These are phyloP conservation scores for Cryptocephalus primarius DNA, from an alignment of 2,888 invertebrate genomes.

Conservation along the genomic window DNA sequence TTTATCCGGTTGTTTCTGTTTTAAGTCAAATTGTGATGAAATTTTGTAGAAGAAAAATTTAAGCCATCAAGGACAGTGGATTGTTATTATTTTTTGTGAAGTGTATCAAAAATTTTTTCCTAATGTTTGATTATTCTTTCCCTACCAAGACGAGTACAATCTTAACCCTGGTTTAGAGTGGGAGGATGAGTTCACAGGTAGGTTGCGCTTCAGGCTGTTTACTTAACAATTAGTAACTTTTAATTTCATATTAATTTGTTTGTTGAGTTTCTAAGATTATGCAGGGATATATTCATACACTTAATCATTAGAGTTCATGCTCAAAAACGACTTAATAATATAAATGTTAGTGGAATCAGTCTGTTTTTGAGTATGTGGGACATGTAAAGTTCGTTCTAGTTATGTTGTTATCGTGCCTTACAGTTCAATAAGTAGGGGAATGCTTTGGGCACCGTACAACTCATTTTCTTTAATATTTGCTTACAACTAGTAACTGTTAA, in stretches of 20 bases:
- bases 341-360: too few species aligned
- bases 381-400: too few species aligned
- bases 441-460: too few species aligned
- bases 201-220: conserved; percentile 41
- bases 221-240: conserved; percentile 3
- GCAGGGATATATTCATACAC: too few species aligned
- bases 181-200: conserved; percentile 99
- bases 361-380: too few species aligned
- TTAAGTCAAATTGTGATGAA: background rate
- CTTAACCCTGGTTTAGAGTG: conserved; percentile 99
- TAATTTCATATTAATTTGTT: background rate
- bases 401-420: too few species aligned
- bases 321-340: too few species aligned
- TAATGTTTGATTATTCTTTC: conserved; percentile 41
- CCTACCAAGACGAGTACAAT: conserved; percentile 96
- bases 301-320: too few species aligned
- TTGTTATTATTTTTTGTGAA: background rate
- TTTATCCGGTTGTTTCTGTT: background rate
- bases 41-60: conserved; percentile 6
- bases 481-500: too few species aligned
- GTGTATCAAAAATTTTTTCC: conserved; percentile 3
- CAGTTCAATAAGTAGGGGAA: too few species aligned
- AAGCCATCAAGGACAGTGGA: conserved; percentile 12
- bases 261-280: too few species aligned
- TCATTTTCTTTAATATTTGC: too few species aligned